phyloP scores from a whole-genome alignment of 2,797 vertebrate species.

The Syngnathus acus region DNA sequence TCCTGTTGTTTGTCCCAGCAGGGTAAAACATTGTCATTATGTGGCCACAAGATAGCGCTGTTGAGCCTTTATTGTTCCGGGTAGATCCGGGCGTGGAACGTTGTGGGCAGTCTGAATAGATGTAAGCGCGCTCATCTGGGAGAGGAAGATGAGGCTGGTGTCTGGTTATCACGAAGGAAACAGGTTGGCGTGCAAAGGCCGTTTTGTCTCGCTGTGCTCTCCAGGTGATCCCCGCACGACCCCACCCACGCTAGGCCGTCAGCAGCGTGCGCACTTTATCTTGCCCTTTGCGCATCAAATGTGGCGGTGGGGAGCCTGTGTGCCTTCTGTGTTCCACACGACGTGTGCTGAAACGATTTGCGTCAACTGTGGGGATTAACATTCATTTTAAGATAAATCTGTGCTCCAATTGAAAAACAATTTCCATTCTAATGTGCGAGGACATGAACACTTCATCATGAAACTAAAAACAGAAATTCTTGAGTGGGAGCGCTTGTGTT shows the following conservation, averaged over 20 bases:
- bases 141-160: background rate
- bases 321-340: constrained; percentile 24
- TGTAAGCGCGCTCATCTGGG: constrained; percentile 4
- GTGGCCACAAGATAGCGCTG: constrained; percentile 46
- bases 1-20: background rate
- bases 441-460: constrained; percentile 20
- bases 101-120: background rate
- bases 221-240: constrained; percentile 24
- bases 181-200: constrained; percentile 27
- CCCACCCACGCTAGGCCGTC: constrained; percentile 6
- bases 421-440: constrained; percentile 44
- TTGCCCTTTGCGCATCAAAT: background rate
- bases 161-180: constrained; percentile 60
- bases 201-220: background rate
- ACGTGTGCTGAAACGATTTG: constrained; percentile 33
- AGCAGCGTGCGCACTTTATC: constrained; percentile 34
- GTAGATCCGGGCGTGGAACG: background rate
- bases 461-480: constrained; percentile 35
- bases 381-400: constrained; percentile 46
- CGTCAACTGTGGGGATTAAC: constrained; percentile 55
- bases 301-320: background rate
- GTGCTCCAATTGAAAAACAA: background rate
- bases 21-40: background rate
- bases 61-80: constrained; percentile 12
- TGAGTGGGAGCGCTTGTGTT: constrained; percentile 58